These are phyloP conservation scores for Tetranychus piercei DNA, from an alignment of 2,888 invertebrate species.

Conservation along the genomic window DNA sequence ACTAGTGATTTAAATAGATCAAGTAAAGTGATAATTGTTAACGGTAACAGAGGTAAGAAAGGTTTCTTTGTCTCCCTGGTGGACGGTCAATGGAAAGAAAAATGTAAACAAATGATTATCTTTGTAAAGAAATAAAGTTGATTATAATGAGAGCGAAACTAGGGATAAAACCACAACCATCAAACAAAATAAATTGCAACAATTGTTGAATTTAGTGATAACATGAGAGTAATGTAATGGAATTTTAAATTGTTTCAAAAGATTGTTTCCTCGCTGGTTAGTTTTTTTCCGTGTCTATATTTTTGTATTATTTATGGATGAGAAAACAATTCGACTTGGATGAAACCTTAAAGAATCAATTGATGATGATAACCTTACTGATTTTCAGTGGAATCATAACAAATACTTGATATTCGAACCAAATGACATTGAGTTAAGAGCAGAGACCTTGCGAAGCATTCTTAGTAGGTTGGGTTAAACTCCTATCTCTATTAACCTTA, in stretches of 20 bases:
- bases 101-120: not conserved
- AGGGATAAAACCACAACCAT: not conserved
- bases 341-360: not conserved
- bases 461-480: not conserved
- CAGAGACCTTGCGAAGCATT: not conserved
- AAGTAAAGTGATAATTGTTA: too few species aligned
- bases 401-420: too few species aligned
- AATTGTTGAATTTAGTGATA: too few species aligned
- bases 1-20: too few species aligned
- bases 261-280: too few species aligned
- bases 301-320: not conserved
- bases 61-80: not conserved
- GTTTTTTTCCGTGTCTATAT: too few species aligned
- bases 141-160: not conserved
- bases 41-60: too few species aligned
- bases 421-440: too few species aligned
- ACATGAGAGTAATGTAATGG: too few species aligned
- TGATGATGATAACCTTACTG: not conserved
- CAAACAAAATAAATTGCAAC: not conserved
- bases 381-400: too few species aligned
- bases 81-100: not conserved
- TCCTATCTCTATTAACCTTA: not conserved
- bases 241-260: too few species aligned
- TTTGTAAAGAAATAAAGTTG: not conserved
- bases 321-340: not conserved